phyloP scores from a whole-genome alignment of 92 coral and sea anemone species.

The Plumapathes pennacea region DNA sequence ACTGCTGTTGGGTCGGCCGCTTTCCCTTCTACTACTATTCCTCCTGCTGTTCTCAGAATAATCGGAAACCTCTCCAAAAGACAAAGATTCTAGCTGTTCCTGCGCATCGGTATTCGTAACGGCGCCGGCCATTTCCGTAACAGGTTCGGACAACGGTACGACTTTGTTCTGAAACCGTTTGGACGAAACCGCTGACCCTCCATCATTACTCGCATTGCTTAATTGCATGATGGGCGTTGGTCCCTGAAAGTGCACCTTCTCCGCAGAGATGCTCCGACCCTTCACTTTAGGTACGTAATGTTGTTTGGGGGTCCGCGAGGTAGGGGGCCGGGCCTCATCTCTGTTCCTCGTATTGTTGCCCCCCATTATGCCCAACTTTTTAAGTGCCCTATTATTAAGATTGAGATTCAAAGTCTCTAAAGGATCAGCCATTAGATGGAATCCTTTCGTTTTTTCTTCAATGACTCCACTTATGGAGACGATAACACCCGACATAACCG shows the following conservation, averaged over 20 bases:
- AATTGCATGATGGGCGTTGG: slow-evolving; percentile 83
- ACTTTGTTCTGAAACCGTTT: slow-evolving; percentile 61
- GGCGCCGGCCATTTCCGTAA: slow-evolving; percentile 49
- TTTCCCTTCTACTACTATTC: slow-evolving; percentile 21
- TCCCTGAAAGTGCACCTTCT: slow-evolving; percentile 80
- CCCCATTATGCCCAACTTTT: slow-evolving; percentile 85
- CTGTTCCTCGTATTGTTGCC: slow-evolving; percentile 39
- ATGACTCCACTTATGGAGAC: slow-evolving; percentile 97
- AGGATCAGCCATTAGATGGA: slow-evolving; percentile 80
- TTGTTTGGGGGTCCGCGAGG: no score
- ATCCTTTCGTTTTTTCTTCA: slow-evolving; percentile 89
- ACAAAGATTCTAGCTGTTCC: slow-evolving; percentile 11
- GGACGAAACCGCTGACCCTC: slow-evolving; percentile 13
- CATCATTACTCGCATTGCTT: slow-evolving; percentile 15
- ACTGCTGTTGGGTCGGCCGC: slow-evolving; percentile 7
- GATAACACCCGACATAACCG: slow-evolving; percentile 97
- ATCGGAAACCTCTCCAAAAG: slow-evolving; percentile 4
- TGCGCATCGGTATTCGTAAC: no score
- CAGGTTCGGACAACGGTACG: slow-evolving; percentile 43
- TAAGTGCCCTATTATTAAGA: slow-evolving; percentile 84
- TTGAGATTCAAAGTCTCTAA: slow-evolving; percentile 80
- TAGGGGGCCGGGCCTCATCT: slow-evolving; percentile 27
- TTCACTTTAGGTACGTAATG: slow-evolving; percentile 64
- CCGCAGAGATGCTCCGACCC: slow-evolving; percentile 74
- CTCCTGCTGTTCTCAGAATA: slow-evolving; percentile 24